Conservation (phyloP, 1,140 invertebrate species). For the Danaus plexippus region DNA sequence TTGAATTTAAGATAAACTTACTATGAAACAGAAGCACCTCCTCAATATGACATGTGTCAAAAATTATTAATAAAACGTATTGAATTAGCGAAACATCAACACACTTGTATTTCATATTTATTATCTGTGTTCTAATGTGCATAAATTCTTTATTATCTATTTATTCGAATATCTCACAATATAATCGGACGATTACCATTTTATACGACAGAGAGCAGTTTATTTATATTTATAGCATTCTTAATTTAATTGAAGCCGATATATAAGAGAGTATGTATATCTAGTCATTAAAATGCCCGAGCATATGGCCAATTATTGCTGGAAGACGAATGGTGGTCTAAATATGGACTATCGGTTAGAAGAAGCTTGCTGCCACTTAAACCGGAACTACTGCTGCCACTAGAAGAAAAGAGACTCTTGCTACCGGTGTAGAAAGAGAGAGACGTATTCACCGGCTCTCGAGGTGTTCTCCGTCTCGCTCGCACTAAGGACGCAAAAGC, state of each 20-base stretch:
- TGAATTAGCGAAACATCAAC: too few relatives aligned
- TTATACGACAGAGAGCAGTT: too few relatives aligned
- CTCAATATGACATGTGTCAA: conserved; percentile 35
- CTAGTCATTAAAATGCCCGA: conserved; percentile 50
- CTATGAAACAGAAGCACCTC: conserved; percentile 46
- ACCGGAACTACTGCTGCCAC: conserved; percentile 68
- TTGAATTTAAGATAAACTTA: conserved; percentile 6
- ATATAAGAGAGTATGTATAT: too few relatives aligned
- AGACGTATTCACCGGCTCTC: conserved; percentile 62
- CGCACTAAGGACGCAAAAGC: conserved; percentile 77
- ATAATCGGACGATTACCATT: too few relatives aligned
- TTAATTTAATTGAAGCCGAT: too few relatives aligned
- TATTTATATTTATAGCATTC: too few relatives aligned
- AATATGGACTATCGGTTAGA: conserved; percentile 68
- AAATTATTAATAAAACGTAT: conserved; percentile 20
- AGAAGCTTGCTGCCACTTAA: conserved; percentile 68
- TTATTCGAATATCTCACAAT: too few relatives aligned
- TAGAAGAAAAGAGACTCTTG: conserved; percentile 69
- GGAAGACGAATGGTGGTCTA: conserved; percentile 69
- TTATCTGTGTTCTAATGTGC: too few relatives aligned
- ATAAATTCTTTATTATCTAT: too few relatives aligned
- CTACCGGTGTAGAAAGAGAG: conserved; percentile 70
- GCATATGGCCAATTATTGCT: conserved; percentile 71
- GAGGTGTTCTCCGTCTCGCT: conserved; percentile 64
- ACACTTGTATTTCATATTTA: too few relatives aligned